Evolutionary conservation across 1,140 invertebrate genomes (phyloP), one percentile per base, ranked within the genome.

Genomic region (Zaprionus tsacasi): DNA sequence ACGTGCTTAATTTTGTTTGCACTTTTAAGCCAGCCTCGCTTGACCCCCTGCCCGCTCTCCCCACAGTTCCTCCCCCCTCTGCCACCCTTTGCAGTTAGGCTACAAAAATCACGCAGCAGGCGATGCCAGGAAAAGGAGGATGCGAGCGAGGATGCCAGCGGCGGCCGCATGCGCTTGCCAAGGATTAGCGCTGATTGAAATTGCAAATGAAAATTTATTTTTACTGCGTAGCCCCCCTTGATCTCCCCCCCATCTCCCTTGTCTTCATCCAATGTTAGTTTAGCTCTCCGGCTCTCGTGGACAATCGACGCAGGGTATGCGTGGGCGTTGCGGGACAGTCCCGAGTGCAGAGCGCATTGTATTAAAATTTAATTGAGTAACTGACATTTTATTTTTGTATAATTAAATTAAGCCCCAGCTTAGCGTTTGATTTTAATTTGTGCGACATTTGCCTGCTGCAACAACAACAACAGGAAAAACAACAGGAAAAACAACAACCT

Each of bases 181-280:
- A 83, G 88, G 88, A 91, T 91, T 91, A 91, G 81, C 88, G 88
- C 81, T 91, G 88, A 91, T 91, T 91, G 88, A 91, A 91, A 91
- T 91, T 91, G 88, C 89, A 91, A 91, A 91, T 91, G 88, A 91
- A 91, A 91, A 91, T 91, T 91, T 91, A 91, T 91, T 91, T 88
- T 91, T 78, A 90, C 86, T 90, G 76, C 76, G 76, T 61, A 64
- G 12, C 36, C 11, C 5, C 52, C 76, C 72, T 48, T 27, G 21
- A 21, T 21, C 60, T 12, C 61, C 50, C 33, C 8, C 5, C 45
- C 8, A 33, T 63, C 40, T 43, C 33, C 40, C 27, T 48, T 52
- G 56, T 12, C 35, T 43, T 50, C 17, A 43, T n/a, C 52, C 67
- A 82, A 79, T 87, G 83, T 87, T 88, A 88, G 83, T 87, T 87